Evolutionary conservation across 2,797 vertebrate genomes (phyloP), one percentile per base, ranked within the genome.

Genomic region (Coregonus sp.): DNA sequence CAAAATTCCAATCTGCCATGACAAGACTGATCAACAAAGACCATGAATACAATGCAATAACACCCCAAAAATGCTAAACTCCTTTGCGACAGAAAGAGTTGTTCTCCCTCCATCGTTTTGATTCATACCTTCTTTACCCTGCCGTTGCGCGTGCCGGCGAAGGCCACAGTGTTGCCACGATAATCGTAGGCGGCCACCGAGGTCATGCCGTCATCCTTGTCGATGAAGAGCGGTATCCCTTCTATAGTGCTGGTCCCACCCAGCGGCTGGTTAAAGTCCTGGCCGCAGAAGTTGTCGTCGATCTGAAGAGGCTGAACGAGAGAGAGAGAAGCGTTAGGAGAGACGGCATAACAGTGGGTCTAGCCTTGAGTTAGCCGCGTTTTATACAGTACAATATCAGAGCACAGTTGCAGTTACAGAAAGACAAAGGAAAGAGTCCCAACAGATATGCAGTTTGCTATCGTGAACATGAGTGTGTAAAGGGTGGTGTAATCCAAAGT

Each of bases 261-360:
- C 78, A 99, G 93, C 0, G 97, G 97, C 91, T 99, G 97, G 92
- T 99, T 99, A 92, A 99, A 99, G 92, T 99, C 98, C 92, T 99
- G 98, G 25, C 98, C 98, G 0, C 98, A 99, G 93, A 99, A 99
- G 91, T 99, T 94, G 74, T 99, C 98, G 0, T 99, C 97, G 0
- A 99, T 99, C 93, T 99, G 97, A 83, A 99, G 88, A 0, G 98
- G 98, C 98, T 99, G 88, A 70, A 72, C 1, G 20, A 15, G 35
- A 76, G 4, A 59, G 65, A 72, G 0, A 40, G 67, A 59, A 9
- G 29, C 11, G 5, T n/a, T 12, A 16, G 12, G 5, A n/a, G 4
- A 74, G 50, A 25, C 16, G 9, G 2, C 0, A 47, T 12, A 11
- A 47, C 9, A 47, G 2, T 47, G 40, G 2, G 40, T 3, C 40